A percentile compares a stretch with the other conserved stretches of the same genome.
These are phyloP conservation scores for Isaurus tuberculatus DNA, from an alignment of 92 coral and sea anemone genomes.

Conservation along the genomic window DNA sequence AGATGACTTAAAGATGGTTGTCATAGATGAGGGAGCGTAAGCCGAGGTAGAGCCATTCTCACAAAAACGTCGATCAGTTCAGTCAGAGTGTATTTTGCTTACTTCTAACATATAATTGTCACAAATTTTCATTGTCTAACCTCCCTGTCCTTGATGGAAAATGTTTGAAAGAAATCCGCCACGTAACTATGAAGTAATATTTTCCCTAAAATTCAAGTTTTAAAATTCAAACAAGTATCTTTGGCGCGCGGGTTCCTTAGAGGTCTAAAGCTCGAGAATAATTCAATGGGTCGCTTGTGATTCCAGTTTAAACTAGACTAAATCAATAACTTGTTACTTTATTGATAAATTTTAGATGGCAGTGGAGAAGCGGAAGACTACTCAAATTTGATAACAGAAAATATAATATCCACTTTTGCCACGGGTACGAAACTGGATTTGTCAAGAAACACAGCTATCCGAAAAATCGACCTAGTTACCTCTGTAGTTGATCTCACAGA, in stretches of 20 bases:
- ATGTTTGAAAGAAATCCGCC: too few species aligned
- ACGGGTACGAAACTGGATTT: conserved; percentile 35
- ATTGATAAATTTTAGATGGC: conserved; percentile 20
- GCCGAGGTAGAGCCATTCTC: conserved; percentile 25
- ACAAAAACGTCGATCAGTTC: too few species aligned
- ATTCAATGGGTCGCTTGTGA: conserved; percentile 22
- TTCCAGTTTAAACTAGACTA: conserved; percentile 23
- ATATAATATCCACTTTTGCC: conserved; percentile 24
- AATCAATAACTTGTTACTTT: conserved; percentile 21
- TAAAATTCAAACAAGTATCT: too few species aligned
- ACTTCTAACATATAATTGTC: conserved; percentile 19
- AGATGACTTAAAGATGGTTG: conserved; percentile 1
- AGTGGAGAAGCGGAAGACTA: conserved; percentile 23
- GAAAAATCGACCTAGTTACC: conserved; percentile 36
- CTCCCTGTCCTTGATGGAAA: too few species aligned
- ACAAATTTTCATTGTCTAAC: conserved; percentile 17
- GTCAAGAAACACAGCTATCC: conserved; percentile 32
- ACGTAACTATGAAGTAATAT: too few species aligned
- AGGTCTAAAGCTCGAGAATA: conserved; percentile 6
- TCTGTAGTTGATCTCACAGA: conserved; percentile 30
- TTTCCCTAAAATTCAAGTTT: too few species aligned
- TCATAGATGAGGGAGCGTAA: conserved; percentile 21
- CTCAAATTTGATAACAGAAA: neutral
- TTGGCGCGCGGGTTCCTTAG: too few species aligned
- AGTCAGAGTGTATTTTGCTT: conserved; percentile 22